Conservation (phyloP, 1,140 invertebrate species). For the Psix sp. region DNA sequence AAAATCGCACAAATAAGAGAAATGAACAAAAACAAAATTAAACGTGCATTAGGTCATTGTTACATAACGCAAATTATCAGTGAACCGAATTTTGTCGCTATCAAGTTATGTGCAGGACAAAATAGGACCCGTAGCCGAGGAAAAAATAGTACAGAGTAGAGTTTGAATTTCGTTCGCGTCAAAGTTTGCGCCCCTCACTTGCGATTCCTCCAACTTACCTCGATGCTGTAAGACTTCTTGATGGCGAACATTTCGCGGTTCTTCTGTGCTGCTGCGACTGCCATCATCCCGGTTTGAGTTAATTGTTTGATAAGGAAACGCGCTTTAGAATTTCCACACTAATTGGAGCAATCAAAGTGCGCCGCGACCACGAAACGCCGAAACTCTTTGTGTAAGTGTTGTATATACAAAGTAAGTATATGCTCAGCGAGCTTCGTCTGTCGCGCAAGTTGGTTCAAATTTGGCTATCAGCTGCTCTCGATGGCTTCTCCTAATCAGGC, state of each 20-base stretch:
- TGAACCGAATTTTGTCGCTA: too few species aligned
- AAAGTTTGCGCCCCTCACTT: too few species aligned
- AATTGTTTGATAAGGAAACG: neutral
- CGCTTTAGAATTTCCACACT: constrained; percentile 17
- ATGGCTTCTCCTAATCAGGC: constrained; percentile 57
- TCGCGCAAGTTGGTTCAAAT: constrained; percentile 6
- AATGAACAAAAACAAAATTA: too few species aligned
- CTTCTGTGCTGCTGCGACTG: constrained; percentile 91
- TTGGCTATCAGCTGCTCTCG: constrained; percentile 9
- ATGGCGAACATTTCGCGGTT: constrained; percentile 96
- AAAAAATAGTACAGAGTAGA: too few species aligned
- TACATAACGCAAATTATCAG: too few species aligned
- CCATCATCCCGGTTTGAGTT: constrained; percentile 79
- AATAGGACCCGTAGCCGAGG: too few species aligned
- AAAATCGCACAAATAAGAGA: too few species aligned
- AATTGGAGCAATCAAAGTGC: constrained; percentile 9
- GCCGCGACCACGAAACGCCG: constrained; percentile 38
- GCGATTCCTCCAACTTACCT: constrained; percentile 88
- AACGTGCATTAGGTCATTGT: too few species aligned
- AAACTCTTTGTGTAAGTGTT: neutral
- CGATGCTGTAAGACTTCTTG: constrained; percentile 97
- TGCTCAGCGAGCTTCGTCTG: neutral
- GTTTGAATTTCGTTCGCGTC: too few species aligned
- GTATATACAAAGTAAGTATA: constrained; percentile 7
- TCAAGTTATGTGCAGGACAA: too few species aligned